Base-by-base conservation (phyloP, 53 echinoderm and acorn worm species). In the Crossaster papposus region DNA sequence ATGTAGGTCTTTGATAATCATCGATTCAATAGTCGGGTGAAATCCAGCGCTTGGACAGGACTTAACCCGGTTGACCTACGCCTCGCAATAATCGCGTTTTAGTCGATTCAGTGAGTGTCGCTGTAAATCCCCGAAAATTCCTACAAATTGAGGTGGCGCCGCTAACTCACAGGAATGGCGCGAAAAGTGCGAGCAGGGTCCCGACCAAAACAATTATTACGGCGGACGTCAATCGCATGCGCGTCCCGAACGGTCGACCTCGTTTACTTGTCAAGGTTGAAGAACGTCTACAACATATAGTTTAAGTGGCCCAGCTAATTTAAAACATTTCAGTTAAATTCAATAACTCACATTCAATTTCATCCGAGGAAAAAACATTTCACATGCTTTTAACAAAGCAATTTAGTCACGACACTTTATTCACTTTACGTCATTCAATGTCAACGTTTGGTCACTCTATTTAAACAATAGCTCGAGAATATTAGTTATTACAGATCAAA, bases 101-200 rank as follows among this genome's bases (percentile, higher is more conserved):
- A 72, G 85, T 85, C 72, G 85, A 72, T 73, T 73, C 72, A 73
- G 52, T 71, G 72, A 85, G 72, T 85, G 85, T 85, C 54, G 77
- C 35, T 37, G 76, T 52, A 33, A 76, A 87, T 76, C 75, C 62
- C 54, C 30, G 24, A 32, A 63, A 87, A 87, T 87, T 75, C 63
- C 87, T 76, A 87, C 87, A 87, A 87, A 87, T 87, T 87, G 87
- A 87, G 76, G 54, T 87, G 87, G 87, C 87, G 87, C 87, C 87
- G 76, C 76, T 62, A 87, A 26, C 35, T 51, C 54, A 44, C 58
- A 23, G 58, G 32, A 72, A 53, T 74, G 74, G 75, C 77, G 77
- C 87, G 77, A 20, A 77, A 77, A 87, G 87, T 77, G 87, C 87
- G 54, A 77, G 54, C 54, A 4, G 77, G 87, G 76, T 58, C 58